phyloP scores from a whole-genome alignment of 1,140 invertebrate genomes.

The Neodiprion virginianus region DNA sequence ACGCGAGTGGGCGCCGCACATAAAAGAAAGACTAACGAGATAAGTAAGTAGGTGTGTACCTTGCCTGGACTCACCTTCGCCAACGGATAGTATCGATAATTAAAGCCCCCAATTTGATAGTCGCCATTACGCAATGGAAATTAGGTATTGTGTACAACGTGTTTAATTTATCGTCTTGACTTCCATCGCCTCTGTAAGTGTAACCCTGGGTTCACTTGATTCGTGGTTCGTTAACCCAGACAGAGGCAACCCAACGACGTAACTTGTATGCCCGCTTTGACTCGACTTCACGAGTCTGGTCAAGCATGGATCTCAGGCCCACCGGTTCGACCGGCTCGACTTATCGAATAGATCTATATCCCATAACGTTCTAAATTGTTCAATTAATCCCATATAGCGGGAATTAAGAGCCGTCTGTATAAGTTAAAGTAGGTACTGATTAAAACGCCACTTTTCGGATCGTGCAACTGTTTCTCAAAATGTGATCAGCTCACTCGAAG shows the following conservation, averaged over 20 bases:
- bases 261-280: not conserved
- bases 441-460: too few species aligned
- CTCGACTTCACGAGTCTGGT: not conserved
- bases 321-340: not conserved
- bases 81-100: not conserved
- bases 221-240: not conserved
- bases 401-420: too few species aligned
- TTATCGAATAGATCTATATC: slow-evolving; percentile 3
- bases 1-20: not conserved
- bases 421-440: too few species aligned
- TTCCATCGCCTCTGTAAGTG: not conserved
- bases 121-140: slow-evolving; percentile 7
- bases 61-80: too few species aligned
- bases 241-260: not conserved
- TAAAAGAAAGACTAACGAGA: not conserved
- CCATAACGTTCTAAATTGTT: slow-evolving; percentile 3
- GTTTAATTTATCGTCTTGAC: slow-evolving; percentile 4
- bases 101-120: not conserved
- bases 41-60: not conserved
- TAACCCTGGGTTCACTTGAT: not conserved
- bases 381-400: not conserved
- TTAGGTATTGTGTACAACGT: not conserved
- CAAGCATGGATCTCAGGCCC: not conserved
- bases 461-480: too few species aligned
- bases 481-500: too few species aligned